Base-by-base conservation (phyloP, 1,140 invertebrate genomes). In the Euwallacea fornicatus region DNA sequence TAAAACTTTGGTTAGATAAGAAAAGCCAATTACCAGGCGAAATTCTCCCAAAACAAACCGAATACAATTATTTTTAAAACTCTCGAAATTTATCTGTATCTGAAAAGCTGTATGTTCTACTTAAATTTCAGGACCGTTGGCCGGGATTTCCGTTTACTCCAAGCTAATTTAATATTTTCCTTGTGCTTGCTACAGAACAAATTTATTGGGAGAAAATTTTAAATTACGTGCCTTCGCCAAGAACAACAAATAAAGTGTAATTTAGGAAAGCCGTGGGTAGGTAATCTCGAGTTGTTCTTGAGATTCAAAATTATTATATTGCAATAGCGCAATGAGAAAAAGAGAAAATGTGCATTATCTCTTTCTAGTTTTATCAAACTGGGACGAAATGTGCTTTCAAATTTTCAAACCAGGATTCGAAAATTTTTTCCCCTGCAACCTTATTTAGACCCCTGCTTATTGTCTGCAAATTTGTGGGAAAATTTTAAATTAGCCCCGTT, bases 181-280 rank as follows among this genome's bases (percentile, higher is more conserved):
- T 61, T 61, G 59, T 16, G 33, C 59, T 61, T 61, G 59, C 33
- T 61, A 10, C 59, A 10, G 9, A 61, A 61, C 59, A 61, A 61
- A 61, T 61, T 61, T 61, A 61, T 61, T 61, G 59, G 42, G 59
- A 61, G 59, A 41, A 61, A 61, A 61, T 61, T 61, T 61, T 61
- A 61, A 61, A 61, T 61, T 61, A 61, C 21, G 8, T 21, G 42
- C 21, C 33, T 42, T 13, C 46, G 46, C 46, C 46, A 61, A 58
- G 59, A n/a, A 61, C 59, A 43, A 41, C 21, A 41, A 61, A 61
- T 61, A 61, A 61, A 43, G 42, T 16, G n/a, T 61, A 61, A 61
- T 42, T 61, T 61, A 21, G 13, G 54, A 56, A n/a, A 50, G 46
- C 13, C 46, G 9, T 13, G 21, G 46, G 16, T 56, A 15, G 11